Conservation (phyloP, 2,797 vertebrate species). For the Falco cherrug region DNA sequence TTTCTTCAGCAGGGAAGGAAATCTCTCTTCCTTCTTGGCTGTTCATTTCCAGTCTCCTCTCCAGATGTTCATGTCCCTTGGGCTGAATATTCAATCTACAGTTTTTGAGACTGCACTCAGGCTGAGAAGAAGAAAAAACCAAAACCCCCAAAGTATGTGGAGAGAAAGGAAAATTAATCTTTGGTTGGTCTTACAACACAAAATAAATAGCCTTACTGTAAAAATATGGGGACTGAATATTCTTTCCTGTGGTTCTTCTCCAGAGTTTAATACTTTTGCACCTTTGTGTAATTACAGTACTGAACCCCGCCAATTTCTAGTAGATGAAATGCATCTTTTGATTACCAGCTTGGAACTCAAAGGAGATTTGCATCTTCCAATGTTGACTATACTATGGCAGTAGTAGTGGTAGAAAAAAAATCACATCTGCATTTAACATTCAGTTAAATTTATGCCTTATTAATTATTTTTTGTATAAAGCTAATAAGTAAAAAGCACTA, state of each 20-base stretch:
- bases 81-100: neutral
- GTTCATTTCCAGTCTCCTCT: neutral
- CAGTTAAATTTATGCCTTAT: neutral
- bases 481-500: neutral
- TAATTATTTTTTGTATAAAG: neutral
- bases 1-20: neutral
- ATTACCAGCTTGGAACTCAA: neutral
- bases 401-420: neutral
- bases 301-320: neutral
- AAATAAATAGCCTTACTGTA: neutral
- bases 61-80: neutral
- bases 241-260: neutral
- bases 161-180: neutral
- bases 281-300: neutral
- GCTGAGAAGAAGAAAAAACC: neutral
- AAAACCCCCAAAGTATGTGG: neutral
- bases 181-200: neutral
- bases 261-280: neutral
- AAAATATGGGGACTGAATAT: neutral
- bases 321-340: neutral
- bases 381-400: accelerated
- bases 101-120: neutral
- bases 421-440: neutral
- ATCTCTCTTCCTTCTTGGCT: neutral
- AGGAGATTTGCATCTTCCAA: neutral